A percentile compares a stretch with the other conserved stretches of the same genome.
Conservation (phyloP, 2,888 invertebrate species). For the Willowsia nigromaculata region DNA sequence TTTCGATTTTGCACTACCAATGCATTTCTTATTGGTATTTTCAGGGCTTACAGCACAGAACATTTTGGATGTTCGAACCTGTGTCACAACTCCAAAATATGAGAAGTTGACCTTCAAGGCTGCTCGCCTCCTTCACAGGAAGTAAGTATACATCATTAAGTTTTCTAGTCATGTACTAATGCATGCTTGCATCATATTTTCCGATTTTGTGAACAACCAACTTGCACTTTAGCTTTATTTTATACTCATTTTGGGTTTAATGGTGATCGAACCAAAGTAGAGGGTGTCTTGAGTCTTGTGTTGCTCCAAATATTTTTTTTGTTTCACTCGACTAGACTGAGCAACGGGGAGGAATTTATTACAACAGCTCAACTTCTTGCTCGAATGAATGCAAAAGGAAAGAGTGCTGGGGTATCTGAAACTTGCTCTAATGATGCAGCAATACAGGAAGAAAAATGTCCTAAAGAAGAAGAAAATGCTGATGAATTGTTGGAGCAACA, state of each 20-base stretch:
- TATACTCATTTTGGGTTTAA: background rate
- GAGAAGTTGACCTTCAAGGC: conserved; percentile 94
- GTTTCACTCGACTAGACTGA: conserved; percentile 84
- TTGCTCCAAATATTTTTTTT: background rate
- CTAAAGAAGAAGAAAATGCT: conserved; percentile 33
- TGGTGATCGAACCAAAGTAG: background rate
- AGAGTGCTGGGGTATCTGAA: conserved; percentile 55
- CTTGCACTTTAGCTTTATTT: background rate
- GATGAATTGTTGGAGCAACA: conserved; percentile 27
- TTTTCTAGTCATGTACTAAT: no score
- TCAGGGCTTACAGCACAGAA: conserved; percentile 87
- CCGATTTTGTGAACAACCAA: background rate
- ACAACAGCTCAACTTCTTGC: conserved; percentile 90
- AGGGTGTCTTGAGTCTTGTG: background rate
- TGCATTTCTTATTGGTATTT: background rate
- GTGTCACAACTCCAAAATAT: conserved; percentile 90
- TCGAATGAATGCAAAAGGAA: conserved; percentile 80
- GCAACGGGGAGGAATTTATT: conserved; percentile 92
- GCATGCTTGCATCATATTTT: background rate
- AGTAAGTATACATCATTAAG: conserved; percentile 83
- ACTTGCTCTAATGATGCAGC: background rate
- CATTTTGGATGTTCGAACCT: conserved; percentile 87
- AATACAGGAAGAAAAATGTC: conserved; percentile 22
- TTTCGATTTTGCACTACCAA: background rate
- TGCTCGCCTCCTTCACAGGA: conserved; percentile 92